Evolutionary conservation across 2,113 vertebrate genomes (phyloP), one percentile per base, ranked within the genome.

Genomic region (Notothenia rossii): DNA sequence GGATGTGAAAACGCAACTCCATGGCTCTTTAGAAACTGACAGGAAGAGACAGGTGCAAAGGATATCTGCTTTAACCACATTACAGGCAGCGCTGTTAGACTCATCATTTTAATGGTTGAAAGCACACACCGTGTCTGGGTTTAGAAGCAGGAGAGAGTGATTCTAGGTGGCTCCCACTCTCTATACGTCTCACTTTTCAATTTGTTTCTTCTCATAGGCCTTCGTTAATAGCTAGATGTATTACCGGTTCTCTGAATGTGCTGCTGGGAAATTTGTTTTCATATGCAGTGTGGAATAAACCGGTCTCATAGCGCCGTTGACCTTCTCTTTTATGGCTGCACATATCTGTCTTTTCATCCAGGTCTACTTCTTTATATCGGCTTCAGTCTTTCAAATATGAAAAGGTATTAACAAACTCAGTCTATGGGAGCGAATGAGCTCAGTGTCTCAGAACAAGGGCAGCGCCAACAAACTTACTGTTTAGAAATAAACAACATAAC

Each of bases 281-380:
- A 83, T 36, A 73, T 62, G 74, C 46, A 7, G 20, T 58, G 49
- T 76, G 66, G 79, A 86, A 77, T 79, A 61, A 83, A 77, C 83
- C 78, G 36, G 25, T 75, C 45, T 76, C 46, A 79, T 72, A 77
- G 62, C 20, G 55, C 72, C 61, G 69, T 77, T 91, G 84, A 91
- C 89, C 86, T 89, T 87, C 82, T 75, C 72, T 79, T 91, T 86
- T 75, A 82, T 83, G 83, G 75, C 81, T 36, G 72, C 69, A 85
- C 80, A 79, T 74, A 86, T 81, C 72, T 59, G 59, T 81, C 60
- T 20, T 63, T 79, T 81, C 61, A 73, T 68, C 75, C 59, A 54
- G 53, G 36, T 81, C 53, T 75, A 63, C 40, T 82, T 66, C 40
- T 72, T 66, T 56, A 22, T 60, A 46, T 72, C 48, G 36, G 51